Percentiles rank a stretch among this genome's conserved stretches.
phyloP scores from a whole-genome alignment of 2,888 invertebrate genomes.

The Cerceris rybyensis region DNA sequence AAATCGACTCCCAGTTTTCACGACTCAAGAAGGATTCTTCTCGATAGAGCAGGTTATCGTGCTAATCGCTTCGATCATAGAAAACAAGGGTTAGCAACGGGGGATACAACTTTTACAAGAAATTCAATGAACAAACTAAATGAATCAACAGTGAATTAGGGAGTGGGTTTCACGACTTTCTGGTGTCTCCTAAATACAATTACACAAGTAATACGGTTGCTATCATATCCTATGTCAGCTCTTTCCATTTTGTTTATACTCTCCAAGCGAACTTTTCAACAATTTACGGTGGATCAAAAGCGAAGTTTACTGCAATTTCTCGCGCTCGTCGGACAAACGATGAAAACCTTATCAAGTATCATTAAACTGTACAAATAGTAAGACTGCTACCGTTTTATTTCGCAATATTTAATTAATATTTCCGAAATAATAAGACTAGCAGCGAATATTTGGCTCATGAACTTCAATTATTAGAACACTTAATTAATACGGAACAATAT shows the following conservation, averaged over 20 bases:
- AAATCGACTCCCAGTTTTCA: slow-evolving; percentile 9
- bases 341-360: slow-evolving; percentile 16
- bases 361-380: neutral
- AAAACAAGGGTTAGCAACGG: slow-evolving; percentile 13
- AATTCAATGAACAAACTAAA: neutral
- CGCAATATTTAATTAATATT: too few relatives aligned
- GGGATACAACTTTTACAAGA: slow-evolving; percentile 33
- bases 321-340: slow-evolving; percentile 39
- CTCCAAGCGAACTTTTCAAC: slow-evolving; percentile 21
- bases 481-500: too few relatives aligned
- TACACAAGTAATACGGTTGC: slow-evolving; percentile 33
- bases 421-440: too few relatives aligned
- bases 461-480: too few relatives aligned
- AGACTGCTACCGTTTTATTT: too few relatives aligned
- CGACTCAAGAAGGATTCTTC: slow-evolving; percentile 16
- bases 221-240: slow-evolving; percentile 66
- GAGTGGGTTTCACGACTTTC: slow-evolving; percentile 8
- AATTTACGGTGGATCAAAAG: slow-evolving; percentile 5
- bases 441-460: too few relatives aligned
- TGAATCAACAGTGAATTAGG: slow-evolving; percentile 43
- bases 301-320: slow-evolving; percentile 7
- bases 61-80: slow-evolving; percentile 28
- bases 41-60: slow-evolving; percentile 23
- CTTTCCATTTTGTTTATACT: slow-evolving; percentile 56
- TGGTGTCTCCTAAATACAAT: slow-evolving; percentile 25